Base-by-base conservation (phyloP, 2,797 vertebrate genomes). In the Potorous gilbertii region DNA sequence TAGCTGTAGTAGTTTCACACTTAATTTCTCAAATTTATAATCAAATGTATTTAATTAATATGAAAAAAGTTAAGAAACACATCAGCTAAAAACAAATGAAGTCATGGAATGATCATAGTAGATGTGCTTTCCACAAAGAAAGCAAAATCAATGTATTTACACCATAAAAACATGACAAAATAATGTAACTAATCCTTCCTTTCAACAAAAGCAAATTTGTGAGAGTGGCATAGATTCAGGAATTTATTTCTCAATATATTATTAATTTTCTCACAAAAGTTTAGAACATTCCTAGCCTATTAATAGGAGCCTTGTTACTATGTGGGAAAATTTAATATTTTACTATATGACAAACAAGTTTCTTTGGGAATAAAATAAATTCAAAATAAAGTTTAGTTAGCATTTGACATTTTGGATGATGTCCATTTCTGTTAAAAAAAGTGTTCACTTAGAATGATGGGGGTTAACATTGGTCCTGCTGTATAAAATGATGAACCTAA, bases 361-460 rank as follows among this genome's bases (percentile, higher is more conserved):
- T 93, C 90, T 93, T 92, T 91, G 29, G 13, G 91, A 94, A 18
- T 50, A 94, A 56, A 55, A 94, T 94, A 92, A 62, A 56, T 56
- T 14, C n/a, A 90, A 93, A 55, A 89, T 5, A 74, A 55, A 66
- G 50, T 94, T 90, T 92, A 95, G 59, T 96, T 94, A 96, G 31
- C 66, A 95, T 91, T 87, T 90, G 40, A 92, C 90, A 97, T 6
- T 93, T 92, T 96, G 94, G 21, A 31, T 91, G 94, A 92, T 93
- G 24, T 57, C 34, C 18, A 96, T 96, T 96, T 93, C 21, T 92
- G 54, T 16, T 81, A 18, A 55, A 95, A 94, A 94, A 21, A 59
- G 91, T 95, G 93, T 90, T 62, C 62, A 1, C 27, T 54, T 12
- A 54, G 90, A 95, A 95, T 62, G 92, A 90, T 55, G 59, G 92